Evolutionary conservation across 2,888 invertebrate species (phyloP).

Genomic region (Drosophila colorata): DNA sequence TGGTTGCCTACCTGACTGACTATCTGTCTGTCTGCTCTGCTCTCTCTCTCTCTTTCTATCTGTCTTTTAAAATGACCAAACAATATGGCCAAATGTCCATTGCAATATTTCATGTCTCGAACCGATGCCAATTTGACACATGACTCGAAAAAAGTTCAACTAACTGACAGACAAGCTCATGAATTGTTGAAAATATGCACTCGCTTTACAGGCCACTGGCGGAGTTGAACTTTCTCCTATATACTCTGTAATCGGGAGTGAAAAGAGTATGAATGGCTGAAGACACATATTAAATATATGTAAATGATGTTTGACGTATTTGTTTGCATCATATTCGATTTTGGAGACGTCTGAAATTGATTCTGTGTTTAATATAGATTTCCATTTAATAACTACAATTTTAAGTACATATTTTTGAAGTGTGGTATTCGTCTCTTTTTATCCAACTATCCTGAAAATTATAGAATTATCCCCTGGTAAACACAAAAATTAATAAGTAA

Average conservation of each 20-base stretch:
- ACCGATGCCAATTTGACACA: slow-evolving; percentile 28
- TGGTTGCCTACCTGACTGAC: not conserved
- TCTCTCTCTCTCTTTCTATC: not conserved
- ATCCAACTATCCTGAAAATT: no score
- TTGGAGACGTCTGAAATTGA: no score
- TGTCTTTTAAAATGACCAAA: slow-evolving; percentile 25
- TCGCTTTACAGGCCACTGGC: slow-evolving; percentile 2
- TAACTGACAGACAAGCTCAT: slow-evolving; percentile 53
- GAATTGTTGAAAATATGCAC: slow-evolving; percentile 58
- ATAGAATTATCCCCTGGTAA: no score
- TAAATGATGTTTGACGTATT: no score
- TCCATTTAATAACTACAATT: no score
- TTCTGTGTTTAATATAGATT: no score
- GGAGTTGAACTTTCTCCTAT: slow-evolving; percentile 14
- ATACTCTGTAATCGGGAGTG: slow-evolving; percentile 1
- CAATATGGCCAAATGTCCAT: slow-evolving; percentile 36
- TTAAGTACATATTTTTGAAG: no score
- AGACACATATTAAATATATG: no score
- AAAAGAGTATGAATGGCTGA: no score
- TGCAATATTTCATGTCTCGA: slow-evolving; percentile 7
- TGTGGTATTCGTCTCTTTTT: no score
- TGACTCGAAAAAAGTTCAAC: slow-evolving; percentile 33
- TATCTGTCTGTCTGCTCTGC: not conserved
- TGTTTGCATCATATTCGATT: no score
- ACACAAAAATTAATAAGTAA: no score